Evolutionary conservation across 2,888 invertebrate species (phyloP).

Genomic region (Eilema caniola): DNA sequence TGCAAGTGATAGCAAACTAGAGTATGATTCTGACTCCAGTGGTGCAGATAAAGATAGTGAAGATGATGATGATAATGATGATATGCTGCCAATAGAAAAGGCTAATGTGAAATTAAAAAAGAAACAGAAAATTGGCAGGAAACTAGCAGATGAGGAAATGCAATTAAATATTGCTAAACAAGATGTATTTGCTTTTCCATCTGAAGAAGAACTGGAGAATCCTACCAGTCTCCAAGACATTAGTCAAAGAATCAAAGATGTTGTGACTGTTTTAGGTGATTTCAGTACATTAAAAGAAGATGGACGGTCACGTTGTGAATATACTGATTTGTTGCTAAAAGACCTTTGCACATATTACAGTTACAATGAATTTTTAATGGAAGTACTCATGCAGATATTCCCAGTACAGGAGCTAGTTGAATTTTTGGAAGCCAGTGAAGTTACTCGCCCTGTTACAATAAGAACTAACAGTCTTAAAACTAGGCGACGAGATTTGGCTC

Average conservation of each 20-base stretch:
- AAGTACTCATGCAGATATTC: slow-evolving; percentile 95
- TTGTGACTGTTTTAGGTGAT: slow-evolving; percentile 92
- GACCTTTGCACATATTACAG: slow-evolving; percentile 98
- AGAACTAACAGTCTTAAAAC: slow-evolving; percentile 98
- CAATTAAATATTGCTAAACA: slow-evolving; percentile 92
- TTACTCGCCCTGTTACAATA: slow-evolving; percentile 97
- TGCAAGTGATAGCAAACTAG: slow-evolving; percentile 62
- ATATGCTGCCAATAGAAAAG: slow-evolving; percentile 95
- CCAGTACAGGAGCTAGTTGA: slow-evolving; percentile 95
- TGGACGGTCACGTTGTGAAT: slow-evolving; percentile 92
- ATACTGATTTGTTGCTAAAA: slow-evolving; percentile 91
- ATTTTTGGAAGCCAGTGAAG: slow-evolving; percentile 98
- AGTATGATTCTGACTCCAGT: slow-evolving; percentile 75
- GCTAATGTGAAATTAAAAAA: slow-evolving; percentile 92
- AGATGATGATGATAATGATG: slow-evolving; percentile 85
- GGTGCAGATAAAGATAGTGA: slow-evolving; percentile 68
- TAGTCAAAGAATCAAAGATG: slow-evolving; percentile 96
- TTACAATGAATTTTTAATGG: slow-evolving; percentile 98
- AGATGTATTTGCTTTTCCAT: slow-evolving; percentile 93
- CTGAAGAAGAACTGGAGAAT: slow-evolving; percentile 91
- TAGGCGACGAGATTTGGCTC: slow-evolving; percentile 96
- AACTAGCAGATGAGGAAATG: slow-evolving; percentile 93
- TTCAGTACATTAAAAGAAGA: slow-evolving; percentile 90
- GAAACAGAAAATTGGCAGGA: slow-evolving; percentile 89
- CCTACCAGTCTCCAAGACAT: slow-evolving; percentile 93